Conservation (phyloP, 2,797 vertebrate species). For the Microctenopoma lineatum region DNA sequence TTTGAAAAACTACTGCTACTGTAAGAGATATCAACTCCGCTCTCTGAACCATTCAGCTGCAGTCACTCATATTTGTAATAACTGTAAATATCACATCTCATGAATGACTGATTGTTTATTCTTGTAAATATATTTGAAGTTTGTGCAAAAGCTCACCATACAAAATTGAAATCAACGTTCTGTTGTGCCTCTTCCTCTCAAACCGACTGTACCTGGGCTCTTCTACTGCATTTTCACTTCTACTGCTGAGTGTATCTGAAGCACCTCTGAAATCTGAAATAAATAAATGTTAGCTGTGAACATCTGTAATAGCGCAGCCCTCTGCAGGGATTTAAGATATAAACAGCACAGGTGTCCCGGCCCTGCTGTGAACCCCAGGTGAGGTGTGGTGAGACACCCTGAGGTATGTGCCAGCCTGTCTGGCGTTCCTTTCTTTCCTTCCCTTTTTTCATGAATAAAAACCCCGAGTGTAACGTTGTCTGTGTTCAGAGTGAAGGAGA, state of each 20-base stretch:
- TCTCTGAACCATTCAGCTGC: conserved; percentile 37
- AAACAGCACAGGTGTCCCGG: conserved; percentile 68
- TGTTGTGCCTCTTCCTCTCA: conserved; percentile 69
- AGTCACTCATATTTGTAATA: conserved; percentile 74
- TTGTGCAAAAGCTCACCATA: conserved; percentile 68
- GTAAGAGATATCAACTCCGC: conserved; percentile 32
- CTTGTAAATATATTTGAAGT: conserved; percentile 76
- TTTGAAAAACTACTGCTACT: conserved; percentile 43
- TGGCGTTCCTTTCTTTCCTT: conserved; percentile 32
- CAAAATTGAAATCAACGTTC: conserved; percentile 40
- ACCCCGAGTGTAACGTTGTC: conserved; percentile 50
- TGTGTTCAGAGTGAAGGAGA: conserved; percentile 42
- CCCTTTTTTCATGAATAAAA: conserved; percentile 64
- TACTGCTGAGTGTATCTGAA: conserved; percentile 67
- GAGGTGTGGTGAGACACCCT: conserved; percentile 62
- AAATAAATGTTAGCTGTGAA: conserved; percentile 79
- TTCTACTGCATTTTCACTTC: conserved; percentile 38
- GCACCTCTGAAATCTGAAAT: conserved; percentile 72
- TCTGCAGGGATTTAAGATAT: conserved; percentile 58
- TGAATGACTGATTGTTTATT: conserved; percentile 76
- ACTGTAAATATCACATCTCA: conserved; percentile 79
- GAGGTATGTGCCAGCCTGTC: conserved; percentile 49
- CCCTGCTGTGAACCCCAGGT: conserved; percentile 64
- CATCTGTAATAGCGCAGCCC: conserved; percentile 62
- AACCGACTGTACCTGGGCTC: conserved; percentile 59